Percentiles rank a stretch among this genome's conserved stretches.
These are phyloP conservation scores for Sarcophaga bullata DNA, from an alignment of 1,140 invertebrate genomes.

Conservation along the genomic window DNA sequence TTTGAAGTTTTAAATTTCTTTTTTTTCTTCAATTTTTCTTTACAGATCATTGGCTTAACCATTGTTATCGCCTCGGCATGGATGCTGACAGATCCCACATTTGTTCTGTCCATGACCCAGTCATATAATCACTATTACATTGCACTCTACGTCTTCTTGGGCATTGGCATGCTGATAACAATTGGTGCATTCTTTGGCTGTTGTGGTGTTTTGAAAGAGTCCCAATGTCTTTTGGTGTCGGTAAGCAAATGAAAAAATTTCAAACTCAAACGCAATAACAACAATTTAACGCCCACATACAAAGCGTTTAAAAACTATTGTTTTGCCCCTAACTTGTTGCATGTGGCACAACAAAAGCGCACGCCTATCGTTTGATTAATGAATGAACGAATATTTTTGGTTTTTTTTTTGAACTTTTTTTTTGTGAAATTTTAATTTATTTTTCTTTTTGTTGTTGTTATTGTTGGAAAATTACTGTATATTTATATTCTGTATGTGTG, in stretches of 20 bases:
- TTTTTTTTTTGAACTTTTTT: no score
- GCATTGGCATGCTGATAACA: slow-evolving; percentile 80
- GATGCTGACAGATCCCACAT: slow-evolving; percentile 80
- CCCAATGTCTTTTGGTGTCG: slow-evolving; percentile 84
- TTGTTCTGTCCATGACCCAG: slow-evolving; percentile 76
- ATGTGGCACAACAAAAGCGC: no score
- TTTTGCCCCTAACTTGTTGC: slow-evolving; percentile 37
- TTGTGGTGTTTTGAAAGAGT: slow-evolving; percentile 88
- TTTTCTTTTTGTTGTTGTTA: slow-evolving; percentile 29
- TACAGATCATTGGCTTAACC: slow-evolving; percentile 78
- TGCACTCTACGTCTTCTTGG: slow-evolving; percentile 80
- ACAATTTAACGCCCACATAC: not conserved
- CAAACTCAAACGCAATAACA: not conserved
- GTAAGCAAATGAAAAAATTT: slow-evolving; percentile 67
- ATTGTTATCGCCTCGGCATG: slow-evolving; percentile 77
- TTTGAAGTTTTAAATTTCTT: not conserved
- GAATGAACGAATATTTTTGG: not conserved
- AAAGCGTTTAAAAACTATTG: slow-evolving; percentile 46
- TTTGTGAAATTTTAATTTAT: slow-evolving; percentile 5
- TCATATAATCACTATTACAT: slow-evolving; percentile 76
- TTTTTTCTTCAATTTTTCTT: slow-evolving; percentile 54
- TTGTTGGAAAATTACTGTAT: not conserved
- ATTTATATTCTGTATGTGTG: not conserved
- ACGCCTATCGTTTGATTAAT: no score
- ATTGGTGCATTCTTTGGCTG: slow-evolving; percentile 90